Evolutionary conservation across 2,888 invertebrate genomes (phyloP).

Genomic region (Drosophila sordidapex): DNA sequence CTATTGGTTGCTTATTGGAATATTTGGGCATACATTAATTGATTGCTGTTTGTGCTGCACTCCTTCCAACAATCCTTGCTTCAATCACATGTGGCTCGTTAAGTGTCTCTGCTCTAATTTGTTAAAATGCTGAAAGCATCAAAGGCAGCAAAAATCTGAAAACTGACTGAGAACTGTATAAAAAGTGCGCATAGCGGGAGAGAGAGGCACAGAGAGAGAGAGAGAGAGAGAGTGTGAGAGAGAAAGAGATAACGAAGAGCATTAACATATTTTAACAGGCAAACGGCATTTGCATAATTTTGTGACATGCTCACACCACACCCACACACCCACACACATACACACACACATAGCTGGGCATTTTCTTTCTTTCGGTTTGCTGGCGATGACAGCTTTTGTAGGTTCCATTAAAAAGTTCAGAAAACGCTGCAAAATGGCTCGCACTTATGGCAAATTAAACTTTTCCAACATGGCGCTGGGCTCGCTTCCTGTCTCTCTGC

Average conservation of each 20-base stretch:
- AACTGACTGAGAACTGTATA: conserved; percentile 26
- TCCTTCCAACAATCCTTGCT: too few relatives aligned
- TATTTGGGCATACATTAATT: not conserved
- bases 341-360: conserved; percentile 20
- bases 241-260: conserved; percentile 8
- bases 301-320: conserved; percentile 36
- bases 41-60: not conserved
- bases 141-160: conserved; percentile 25
- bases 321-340: not conserved
- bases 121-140: conserved; percentile 47
- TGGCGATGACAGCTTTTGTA: conserved; percentile 60
- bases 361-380: conserved; percentile 25
- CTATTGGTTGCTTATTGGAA: not conserved
- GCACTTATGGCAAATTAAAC: conserved; percentile 82
- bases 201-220: too few relatives aligned
- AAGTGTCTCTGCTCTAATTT: conserved; percentile 30
- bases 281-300: conserved; percentile 78
- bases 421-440: conserved; percentile 81
- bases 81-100: conserved; percentile 17
- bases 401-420: conserved; percentile 68
- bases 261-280: conserved; percentile 79
- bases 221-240: not conserved
- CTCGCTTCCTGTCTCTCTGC: conserved; percentile 31
- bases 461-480: conserved; percentile 76
- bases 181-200: conserved; percentile 17